Evolutionary conservation across 2,888 invertebrate genomes (phyloP), one percentile per base, ranked within the genome.

Genomic region (Sacculina carcini): DNA sequence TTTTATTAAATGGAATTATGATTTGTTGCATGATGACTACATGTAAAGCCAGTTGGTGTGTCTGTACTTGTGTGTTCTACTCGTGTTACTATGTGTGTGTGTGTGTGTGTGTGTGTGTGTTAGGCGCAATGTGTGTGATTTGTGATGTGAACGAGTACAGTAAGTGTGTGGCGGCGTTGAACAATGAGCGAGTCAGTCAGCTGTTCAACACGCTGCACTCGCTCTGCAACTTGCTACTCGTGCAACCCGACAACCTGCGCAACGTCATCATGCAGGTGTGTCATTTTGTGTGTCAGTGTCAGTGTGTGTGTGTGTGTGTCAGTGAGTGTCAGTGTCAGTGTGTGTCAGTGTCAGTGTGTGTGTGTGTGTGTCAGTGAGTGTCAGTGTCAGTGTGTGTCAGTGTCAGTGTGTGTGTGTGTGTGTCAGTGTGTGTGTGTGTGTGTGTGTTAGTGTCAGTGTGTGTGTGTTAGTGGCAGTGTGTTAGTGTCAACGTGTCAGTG

Each of bases 141-240:
- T 94, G 92, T 67, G 98, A 98, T 71, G 83, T 98, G 58, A 92
- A 92, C 62, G 94, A 94, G 66, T 96, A 96, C 66, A 73, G 92
- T 21, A 82, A 83, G 59, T 85, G 84, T 62, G 79, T 78, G n/a
- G 79, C 82, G 62, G 76, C 77, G 47, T 69, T 79, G 52, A 72
- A 77, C 51, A 78, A 86, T 9, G 71, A 79, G 3, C 68, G 86
- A 49, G 80, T 92, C 36, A 77, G 76, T 42, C 77, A 80, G 53
- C 70, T 94, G n/a, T 96, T 96, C 68, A 90, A 94, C 69, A 84
- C 86, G 23, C 71, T 98, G 40, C 90, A 94, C 66, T 86, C 90
- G 3, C 74, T 98, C 48, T 94, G 92, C 65, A 98, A 96, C 69
- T 72, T 98, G 53, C 71, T 98, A 57, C 73, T 92, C 42, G 90